Percentiles rank a stretch among this genome's conserved stretches.
phyloP scores from a whole-genome alignment of 1,140 invertebrate species.

The Trichomalopsis sarcophagae region DNA sequence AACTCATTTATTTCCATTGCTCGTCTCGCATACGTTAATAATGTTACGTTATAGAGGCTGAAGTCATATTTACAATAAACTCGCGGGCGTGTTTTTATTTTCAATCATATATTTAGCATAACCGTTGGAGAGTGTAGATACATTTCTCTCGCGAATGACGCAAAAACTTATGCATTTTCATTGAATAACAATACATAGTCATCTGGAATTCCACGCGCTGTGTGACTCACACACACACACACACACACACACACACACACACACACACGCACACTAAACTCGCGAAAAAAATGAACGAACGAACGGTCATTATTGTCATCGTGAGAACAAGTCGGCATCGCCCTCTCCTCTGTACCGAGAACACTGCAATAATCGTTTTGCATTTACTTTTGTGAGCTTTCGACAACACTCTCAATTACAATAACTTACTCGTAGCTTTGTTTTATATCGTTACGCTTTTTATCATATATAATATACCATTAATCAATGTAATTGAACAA shows the following conservation, averaged over 20 bases:
- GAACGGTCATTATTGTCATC: constrained; percentile 71
- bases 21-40: too few relatives aligned
- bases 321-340: constrained; percentile 65
- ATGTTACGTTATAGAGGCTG: background rate
- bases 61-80: constrained; percentile 24
- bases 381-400: constrained; percentile 4
- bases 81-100: background rate
- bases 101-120: background rate
- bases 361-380: background rate
- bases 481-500: constrained; percentile 12
- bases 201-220: background rate
- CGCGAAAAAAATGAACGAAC: constrained; percentile 28
- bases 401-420: background rate
- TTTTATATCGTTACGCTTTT: constrained; percentile 10
- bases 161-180: background rate
- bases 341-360: constrained; percentile 53
- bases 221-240: background rate
- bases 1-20: background rate
- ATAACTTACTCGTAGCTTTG: background rate
- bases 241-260: too few relatives aligned
- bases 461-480: background rate
- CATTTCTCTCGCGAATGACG: background rate
- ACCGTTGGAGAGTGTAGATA: background rate
- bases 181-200: background rate
- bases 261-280: background rate